These are phyloP conservation scores for Heliangelus exortis DNA, from an alignment of 2,797 vertebrate species.

Conservation along the genomic window DNA sequence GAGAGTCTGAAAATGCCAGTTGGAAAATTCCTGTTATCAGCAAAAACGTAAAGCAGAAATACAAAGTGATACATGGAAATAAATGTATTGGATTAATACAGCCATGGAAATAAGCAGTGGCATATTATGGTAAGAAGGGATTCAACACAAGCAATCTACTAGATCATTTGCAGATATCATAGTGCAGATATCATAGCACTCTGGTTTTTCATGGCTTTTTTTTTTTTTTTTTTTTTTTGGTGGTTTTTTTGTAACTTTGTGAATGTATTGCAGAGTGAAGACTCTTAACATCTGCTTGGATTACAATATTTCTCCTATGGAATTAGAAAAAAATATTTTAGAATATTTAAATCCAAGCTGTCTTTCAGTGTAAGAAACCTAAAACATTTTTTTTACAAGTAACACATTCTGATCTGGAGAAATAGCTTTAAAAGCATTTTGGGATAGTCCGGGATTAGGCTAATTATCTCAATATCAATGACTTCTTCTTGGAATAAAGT, in stretches of 20 bases:
- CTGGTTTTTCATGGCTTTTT: accelerated
- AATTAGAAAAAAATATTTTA: background rate
- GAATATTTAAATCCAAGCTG: background rate
- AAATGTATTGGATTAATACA: background rate
- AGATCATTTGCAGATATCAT: background rate
- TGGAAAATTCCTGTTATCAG: background rate
- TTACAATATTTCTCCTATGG: background rate
- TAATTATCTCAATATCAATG: background rate
- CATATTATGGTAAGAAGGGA: background rate
- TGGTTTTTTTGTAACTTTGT: too few species aligned
- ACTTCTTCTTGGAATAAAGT: background rate
- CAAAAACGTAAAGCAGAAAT: background rate
- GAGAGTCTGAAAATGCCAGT: background rate
- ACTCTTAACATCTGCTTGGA: background rate
- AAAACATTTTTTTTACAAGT: background rate
- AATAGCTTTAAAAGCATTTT: background rate
- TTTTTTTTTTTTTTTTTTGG: too few species aligned
- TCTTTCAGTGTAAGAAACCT: background rate
- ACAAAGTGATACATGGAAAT: background rate
- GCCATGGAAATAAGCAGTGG: background rate
- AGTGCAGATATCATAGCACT: background rate
- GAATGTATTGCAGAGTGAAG: background rate
- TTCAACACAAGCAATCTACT: background rate
- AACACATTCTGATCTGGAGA: background rate
- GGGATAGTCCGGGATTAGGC: background rate